phyloP scores from a whole-genome alignment of 2,797 vertebrate species.

The Graptemys geographica region DNA sequence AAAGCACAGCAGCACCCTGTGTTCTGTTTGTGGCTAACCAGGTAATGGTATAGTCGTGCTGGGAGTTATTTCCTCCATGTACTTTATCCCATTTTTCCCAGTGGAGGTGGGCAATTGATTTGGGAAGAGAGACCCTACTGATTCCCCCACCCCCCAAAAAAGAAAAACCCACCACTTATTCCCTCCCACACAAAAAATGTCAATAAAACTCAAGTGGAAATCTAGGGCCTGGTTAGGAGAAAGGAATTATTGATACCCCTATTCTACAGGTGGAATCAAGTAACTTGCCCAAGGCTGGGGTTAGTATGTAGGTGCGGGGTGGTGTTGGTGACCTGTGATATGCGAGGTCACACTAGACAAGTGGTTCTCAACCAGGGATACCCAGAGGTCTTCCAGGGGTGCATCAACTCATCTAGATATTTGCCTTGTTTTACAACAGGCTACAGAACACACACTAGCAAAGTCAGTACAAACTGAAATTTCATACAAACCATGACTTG shows the following conservation, averaged over 20 bases:
- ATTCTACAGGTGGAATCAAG: not conserved
- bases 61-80: not conserved
- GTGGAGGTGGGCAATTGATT: not conserved
- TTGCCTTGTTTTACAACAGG: too few species aligned
- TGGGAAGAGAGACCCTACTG: not conserved
- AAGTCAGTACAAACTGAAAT: too few species aligned
- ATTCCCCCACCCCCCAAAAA: too few species aligned
- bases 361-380: too few species aligned
- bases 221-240: not conserved
- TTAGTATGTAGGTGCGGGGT: too few species aligned
- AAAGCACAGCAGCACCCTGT: not conserved
- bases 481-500: too few species aligned
- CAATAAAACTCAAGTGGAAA: not conserved
- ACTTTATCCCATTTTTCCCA: not conserved
- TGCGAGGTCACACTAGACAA: too few species aligned
- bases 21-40: not conserved
- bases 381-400: too few species aligned
- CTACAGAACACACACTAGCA: too few species aligned
- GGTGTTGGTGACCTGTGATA: too few species aligned
- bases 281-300: not conserved
- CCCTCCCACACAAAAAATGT: not conserved
- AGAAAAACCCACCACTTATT: not conserved
- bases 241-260: not conserved
- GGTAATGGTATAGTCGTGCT: accelerated
- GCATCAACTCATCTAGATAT: too few species aligned